A percentile compares a stretch with the other conserved stretches of the same genome.
Evolutionary conservation across 2,888 invertebrate species (phyloP).

Genomic region (Lamellibrachia columna): DNA sequence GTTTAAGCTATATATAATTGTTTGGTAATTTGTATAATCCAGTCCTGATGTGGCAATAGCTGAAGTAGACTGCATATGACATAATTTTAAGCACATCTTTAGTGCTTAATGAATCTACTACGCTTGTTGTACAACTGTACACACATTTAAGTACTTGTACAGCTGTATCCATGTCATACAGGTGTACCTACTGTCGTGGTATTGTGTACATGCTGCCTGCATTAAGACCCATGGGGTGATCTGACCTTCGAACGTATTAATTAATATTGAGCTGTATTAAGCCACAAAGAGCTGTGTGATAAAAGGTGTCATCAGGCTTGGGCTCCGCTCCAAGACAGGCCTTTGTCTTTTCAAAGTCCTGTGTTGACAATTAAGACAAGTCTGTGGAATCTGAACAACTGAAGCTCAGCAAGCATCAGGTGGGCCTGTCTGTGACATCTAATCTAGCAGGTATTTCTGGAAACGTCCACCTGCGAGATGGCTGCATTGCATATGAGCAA

Average conservation of each 20-base stretch:
- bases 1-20: too few species aligned
- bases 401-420: background rate
- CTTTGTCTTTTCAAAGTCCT: background rate
- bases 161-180: background rate
- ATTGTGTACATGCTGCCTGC: background rate
- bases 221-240: background rate
- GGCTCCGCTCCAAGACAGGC: background rate
- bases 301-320: background rate
- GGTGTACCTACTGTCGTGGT: background rate
- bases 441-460: background rate
- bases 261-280: background rate
- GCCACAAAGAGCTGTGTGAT: background rate
- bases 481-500: background rate
- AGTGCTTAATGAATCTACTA: background rate
- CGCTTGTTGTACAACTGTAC: background rate
- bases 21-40: too few species aligned
- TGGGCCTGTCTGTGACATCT: background rate
- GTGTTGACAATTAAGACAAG: background rate
- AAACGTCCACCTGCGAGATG: background rate
- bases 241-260: background rate
- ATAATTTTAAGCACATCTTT: too few species aligned
- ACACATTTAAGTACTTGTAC: background rate
- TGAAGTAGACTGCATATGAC: too few species aligned
- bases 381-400: background rate
- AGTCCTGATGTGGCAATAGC: too few species aligned